These are phyloP conservation scores for Bolborhynchus lineola DNA, from an alignment of 2,113 vertebrate species.

Conservation along the genomic window DNA sequence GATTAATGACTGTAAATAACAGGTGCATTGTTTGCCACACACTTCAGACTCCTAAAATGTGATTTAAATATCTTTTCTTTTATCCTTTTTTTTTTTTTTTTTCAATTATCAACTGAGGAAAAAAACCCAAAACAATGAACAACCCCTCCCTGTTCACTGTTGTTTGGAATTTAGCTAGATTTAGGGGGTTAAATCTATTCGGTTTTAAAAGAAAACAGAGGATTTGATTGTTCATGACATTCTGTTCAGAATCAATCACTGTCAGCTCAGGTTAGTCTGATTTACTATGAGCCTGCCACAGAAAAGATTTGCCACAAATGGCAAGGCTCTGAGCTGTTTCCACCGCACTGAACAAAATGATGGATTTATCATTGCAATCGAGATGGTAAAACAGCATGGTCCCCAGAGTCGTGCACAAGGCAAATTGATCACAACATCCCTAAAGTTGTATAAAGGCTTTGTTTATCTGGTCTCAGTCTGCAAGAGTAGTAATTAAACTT, in stretches of 20 bases:
- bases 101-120: not conserved
- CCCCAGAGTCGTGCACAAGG: constrained; percentile 58
- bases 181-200: constrained; percentile 41
- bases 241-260: constrained; percentile 72
- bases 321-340: constrained; percentile 47
- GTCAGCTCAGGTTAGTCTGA: constrained; percentile 64
- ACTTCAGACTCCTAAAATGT: not conserved
- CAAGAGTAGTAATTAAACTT: constrained; percentile 7
- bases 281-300: constrained; percentile 61
- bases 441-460: constrained; percentile 50
- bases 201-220: constrained; percentile 38
- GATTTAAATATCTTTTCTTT: not conserved
- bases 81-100: not conserved
- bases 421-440: constrained; percentile 72
- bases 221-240: constrained; percentile 71
- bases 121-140: not conserved
- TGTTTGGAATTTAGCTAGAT: constrained; percentile 49
- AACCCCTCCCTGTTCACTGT: not conserved
- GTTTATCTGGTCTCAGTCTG: constrained; percentile 56
- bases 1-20: constrained; percentile 43
- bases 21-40: not conserved
- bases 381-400: constrained; percentile 71
- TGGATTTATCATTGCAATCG: constrained; percentile 75
- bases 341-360: constrained; percentile 49
- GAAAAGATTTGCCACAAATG: constrained; percentile 60